phyloP scores from a whole-genome alignment of 2,113 vertebrate genomes.

The Pavo muticus region DNA sequence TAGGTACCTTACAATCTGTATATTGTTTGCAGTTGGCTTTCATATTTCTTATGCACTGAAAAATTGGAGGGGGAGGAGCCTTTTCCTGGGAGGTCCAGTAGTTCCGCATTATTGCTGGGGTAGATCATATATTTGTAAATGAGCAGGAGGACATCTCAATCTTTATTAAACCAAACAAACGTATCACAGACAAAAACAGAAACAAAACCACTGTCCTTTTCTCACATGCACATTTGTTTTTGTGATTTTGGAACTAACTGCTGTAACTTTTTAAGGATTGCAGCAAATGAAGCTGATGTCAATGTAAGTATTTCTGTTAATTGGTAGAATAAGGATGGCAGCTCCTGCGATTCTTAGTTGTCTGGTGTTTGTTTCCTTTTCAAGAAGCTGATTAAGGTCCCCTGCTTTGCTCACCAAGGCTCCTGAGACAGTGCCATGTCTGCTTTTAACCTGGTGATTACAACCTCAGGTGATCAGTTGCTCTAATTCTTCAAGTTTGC shows the following conservation, averaged over 20 bases:
- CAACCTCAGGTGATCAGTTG: background rate
- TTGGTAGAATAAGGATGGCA: background rate
- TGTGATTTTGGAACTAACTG: background rate
- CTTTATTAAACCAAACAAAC: background rate
- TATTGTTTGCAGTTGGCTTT: background rate
- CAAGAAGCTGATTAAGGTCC: background rate
- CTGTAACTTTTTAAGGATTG: background rate
- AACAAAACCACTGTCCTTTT: background rate
- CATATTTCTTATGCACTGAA: background rate
- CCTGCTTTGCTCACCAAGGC: background rate
- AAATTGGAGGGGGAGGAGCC: background rate
- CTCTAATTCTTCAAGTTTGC: background rate
- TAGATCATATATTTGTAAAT: background rate
- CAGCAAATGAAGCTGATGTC: background rate
- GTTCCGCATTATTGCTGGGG: background rate
- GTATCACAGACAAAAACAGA: accelerated
- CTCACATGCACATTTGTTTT: background rate
- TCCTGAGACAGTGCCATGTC: background rate
- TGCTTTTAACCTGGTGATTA: background rate
- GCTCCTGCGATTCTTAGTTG: background rate
- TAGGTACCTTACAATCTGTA: background rate
- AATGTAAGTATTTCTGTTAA: background rate
- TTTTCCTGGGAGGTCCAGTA: background rate
- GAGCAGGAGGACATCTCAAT: background rate
- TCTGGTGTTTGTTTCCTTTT: background rate